Evolutionary conservation across 2,113 vertebrate species (phyloP), one percentile per base, ranked within the genome.

Genomic region (Pteronura brasiliensis): DNA sequence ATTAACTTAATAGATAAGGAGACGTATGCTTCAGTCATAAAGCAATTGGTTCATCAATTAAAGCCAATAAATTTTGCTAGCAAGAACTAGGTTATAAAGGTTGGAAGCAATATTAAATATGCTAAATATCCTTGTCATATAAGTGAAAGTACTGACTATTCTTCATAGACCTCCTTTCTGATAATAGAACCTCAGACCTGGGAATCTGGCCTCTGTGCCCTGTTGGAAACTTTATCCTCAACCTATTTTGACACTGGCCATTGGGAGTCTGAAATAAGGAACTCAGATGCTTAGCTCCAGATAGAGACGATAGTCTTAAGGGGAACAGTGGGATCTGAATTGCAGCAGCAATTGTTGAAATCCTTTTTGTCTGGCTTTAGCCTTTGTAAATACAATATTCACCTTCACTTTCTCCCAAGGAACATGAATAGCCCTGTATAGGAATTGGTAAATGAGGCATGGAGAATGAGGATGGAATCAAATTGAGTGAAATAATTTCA

Each of bases 401-500:
- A 69, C 83, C 97, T 95, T 42, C 94, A 63, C 29, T 97, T 96
- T 97, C 96, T 96, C 98, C 90, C 95, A 52, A 95, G 95, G 39
- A 96, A 82, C 9, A 0, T 92, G 90, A 98, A 97, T 96, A 97
- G 97, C 71, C 47, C 57, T 77, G 65, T 55, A 31, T 25, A 86
- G 97, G 96, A 92, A 93, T 97, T 90, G 95, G 98, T 98, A 97
- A 99, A 95, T 98, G 98, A 98, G 44, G 97, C 98, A 69, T 72
- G 88, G 95, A 97, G 93, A 98, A 93, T 77, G 83, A 90, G 88
- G 96, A 89, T 90, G 74, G 79, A 97, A 86, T 98, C 97, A 98
- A 98, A 98, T 97, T 96, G 80, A 98, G 97, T 96, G 98, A 98
- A 97, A 97, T 98, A 96, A 98, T 98, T 83, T 95, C 11, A 29